phyloP scores from a whole-genome alignment of 2,797 vertebrate genomes.

The Scyliorhinus canicula region DNA sequence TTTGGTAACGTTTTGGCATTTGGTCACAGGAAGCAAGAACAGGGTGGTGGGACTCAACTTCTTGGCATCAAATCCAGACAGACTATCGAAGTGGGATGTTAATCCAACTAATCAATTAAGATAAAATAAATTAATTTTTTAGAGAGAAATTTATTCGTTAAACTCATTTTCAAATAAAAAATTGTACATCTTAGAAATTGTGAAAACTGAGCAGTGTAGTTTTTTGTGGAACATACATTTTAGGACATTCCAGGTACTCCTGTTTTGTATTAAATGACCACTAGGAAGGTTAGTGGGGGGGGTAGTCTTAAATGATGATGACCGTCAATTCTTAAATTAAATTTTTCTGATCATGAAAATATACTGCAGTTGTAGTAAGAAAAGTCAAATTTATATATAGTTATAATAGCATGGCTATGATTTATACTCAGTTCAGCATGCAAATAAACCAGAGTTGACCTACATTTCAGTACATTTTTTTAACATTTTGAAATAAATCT shows the following conservation, averaged over 20 bases:
- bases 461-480: not conserved
- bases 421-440: not conserved
- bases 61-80: not conserved
- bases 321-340: not conserved
- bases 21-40: not conserved
- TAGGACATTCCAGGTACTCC: not conserved
- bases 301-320: not conserved
- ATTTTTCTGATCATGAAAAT: not conserved
- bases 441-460: not conserved
- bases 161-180: not conserved
- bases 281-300: not conserved
- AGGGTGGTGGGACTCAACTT: no score
- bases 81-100: not conserved
- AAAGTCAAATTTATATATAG: not conserved
- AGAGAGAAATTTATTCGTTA: not conserved
- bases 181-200: not conserved
- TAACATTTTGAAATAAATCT: not conserved
- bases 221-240: not conserved
- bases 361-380: no score
- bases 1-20: not conserved
- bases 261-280: not conserved
- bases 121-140: not conserved
- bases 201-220: not conserved
- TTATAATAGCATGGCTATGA: not conserved
- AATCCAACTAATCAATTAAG: not conserved